Evolutionary conservation across 2,113 vertebrate genomes (phyloP), one percentile per base, ranked within the genome.

Genomic region (Platanista minor): DNA sequence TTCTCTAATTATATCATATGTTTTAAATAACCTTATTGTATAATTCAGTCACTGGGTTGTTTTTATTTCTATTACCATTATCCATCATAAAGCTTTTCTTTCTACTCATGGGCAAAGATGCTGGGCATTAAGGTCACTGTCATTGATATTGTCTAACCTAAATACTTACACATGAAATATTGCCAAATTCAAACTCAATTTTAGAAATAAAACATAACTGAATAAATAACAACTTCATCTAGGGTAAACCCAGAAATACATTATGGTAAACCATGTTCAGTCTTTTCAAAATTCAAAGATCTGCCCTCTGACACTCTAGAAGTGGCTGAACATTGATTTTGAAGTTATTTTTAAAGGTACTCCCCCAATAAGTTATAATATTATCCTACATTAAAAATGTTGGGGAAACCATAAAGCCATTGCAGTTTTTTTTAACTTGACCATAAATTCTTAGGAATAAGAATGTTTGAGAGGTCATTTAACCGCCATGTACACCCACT

Each of bases 341-440:
- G 13, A 92, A 91, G 43, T 96, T 88, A 95, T 88, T 95, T 97
- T 92, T 95, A 94, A 95, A 86, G 74, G 8, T 54, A 81, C 14
- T 94, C 23, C 14, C 17, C 82, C 81, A 83, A 82, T 90, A 82
- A 97, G 46, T 95, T 83, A 93, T 82, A 13, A 27, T 67, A 54
- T 94, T 87, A 87, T 41, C 36, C 33, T 84, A 46, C 25, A 78
- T 96, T 82, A 31, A 85, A 97, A 90, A 87, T 97, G 77, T 95
- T 94, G 89, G 49, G 49, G 17, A 93, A 89, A 83, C 2, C n/a
- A 74, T 64, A 9, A 88, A 78, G 29, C 4, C 52, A 74, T 12
- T 87, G 17, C 46, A 61, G 6, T 41, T 82, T 8, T 54, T 83
- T 85, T 59, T 78, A 90, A 54, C n/a, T 87, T 36, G 64, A 64